phyloP scores from a whole-genome alignment of 2,888 invertebrate species.

The Sphecodes monilicornis region DNA sequence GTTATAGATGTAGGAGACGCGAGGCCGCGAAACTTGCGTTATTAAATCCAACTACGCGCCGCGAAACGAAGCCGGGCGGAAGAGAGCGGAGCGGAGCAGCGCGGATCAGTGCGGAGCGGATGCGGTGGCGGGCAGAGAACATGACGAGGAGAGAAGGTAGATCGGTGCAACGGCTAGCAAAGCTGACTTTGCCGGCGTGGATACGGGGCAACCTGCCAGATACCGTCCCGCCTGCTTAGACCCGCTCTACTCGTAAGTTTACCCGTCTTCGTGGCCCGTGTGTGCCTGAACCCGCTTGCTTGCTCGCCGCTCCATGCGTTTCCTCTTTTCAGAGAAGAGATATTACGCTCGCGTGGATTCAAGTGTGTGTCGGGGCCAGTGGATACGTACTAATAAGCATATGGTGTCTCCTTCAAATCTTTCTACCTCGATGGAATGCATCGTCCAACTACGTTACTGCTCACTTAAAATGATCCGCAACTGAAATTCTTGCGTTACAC shows the following conservation, averaged over 20 bases:
- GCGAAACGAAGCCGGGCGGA: slow-evolving; percentile 32
- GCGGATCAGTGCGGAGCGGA: slow-evolving; percentile 23
- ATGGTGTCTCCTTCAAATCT: background rate
- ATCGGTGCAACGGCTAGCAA: slow-evolving; percentile 31
- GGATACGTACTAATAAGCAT: slow-evolving; percentile 5
- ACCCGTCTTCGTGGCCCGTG: slow-evolving; percentile 25
- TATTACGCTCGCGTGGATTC: slow-evolving; percentile 23
- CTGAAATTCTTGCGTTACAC: too few relatives aligned
- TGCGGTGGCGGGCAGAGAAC: background rate
- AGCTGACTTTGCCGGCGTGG: slow-evolving; percentile 50
- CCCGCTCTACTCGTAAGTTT: slow-evolving; percentile 46
- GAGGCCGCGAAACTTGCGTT: slow-evolving; percentile 51
- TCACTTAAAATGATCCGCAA: too few relatives aligned
- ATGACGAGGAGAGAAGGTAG: slow-evolving; percentile 1
- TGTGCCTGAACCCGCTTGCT: slow-evolving; percentile 1
- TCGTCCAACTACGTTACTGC: background rate
- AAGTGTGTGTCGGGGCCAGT: background rate
- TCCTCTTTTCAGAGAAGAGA: slow-evolving; percentile 25
- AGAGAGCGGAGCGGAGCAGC: background rate
- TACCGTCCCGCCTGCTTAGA: slow-evolving; percentile 41
- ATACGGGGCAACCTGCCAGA: slow-evolving; percentile 56
- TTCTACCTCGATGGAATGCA: background rate
- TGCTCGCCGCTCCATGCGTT: slow-evolving; percentile 14
- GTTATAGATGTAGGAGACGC: slow-evolving; percentile 45
- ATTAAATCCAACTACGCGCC: slow-evolving; percentile 67